Conservation (phyloP, 2,888 invertebrate species). For the Chorisops tibialis region DNA sequence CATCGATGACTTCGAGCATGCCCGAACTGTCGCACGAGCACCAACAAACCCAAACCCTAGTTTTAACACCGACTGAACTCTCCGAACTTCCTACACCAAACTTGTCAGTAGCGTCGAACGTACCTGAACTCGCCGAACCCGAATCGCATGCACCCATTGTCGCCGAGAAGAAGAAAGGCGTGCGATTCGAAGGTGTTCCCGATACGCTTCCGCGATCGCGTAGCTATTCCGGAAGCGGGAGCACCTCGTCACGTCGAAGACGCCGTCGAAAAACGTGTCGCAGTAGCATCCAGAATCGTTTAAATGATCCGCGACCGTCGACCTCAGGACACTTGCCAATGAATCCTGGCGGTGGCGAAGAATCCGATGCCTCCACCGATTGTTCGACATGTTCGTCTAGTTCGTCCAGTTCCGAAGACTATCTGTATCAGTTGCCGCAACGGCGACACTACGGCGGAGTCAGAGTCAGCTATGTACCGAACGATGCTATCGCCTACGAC, state of each 20-base stretch:
- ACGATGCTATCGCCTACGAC: conserved; percentile 83
- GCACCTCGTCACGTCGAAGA: conserved; percentile 41
- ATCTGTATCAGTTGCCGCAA: conserved; percentile 81
- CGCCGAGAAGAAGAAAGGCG: conserved; percentile 49
- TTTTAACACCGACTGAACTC: conserved; percentile 39
- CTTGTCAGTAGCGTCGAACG: conserved; percentile 56
- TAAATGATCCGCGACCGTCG: conserved; percentile 13
- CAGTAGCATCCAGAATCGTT: conserved; percentile 36
- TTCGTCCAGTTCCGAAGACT: conserved; percentile 81
- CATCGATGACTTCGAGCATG: conserved; percentile 57
- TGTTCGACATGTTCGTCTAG: conserved; percentile 89
- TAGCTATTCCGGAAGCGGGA: conserved; percentile 55
- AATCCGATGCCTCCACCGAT: conserved; percentile 72
- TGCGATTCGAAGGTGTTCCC: conserved; percentile 51
- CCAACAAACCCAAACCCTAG: conserved; percentile 18
- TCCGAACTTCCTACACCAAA: conserved; percentile 53
- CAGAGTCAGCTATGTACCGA: conserved; percentile 88
- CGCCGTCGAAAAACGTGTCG: conserved; percentile 46
- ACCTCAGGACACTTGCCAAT: conserved; percentile 35
- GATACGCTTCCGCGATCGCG: conserved; percentile 55
- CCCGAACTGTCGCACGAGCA: conserved; percentile 54
- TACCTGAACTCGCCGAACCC: conserved; percentile 38
- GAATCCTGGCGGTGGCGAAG: conserved; percentile 41
- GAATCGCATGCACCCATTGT: conserved; percentile 37
- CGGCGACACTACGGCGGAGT: conserved; percentile 83